Base-by-base conservation (phyloP, 1,140 invertebrate genomes). In the Drosophila obscura region DNA sequence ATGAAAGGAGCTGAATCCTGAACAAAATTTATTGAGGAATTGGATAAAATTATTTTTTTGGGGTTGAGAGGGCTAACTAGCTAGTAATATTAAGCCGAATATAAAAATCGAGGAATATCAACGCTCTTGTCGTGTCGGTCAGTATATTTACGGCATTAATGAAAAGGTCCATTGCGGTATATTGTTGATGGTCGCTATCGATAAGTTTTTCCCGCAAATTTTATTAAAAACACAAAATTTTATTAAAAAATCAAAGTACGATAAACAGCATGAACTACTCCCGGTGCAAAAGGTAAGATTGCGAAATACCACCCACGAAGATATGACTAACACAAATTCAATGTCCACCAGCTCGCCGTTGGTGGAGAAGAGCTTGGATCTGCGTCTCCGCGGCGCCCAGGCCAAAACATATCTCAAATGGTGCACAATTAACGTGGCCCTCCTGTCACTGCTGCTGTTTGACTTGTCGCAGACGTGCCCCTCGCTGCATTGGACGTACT, bases 341-440 rank as follows among this genome's bases (percentile, higher is more conserved):
- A 7, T 26, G 4, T 4, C 3, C 6, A 11, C 22, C 48, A 80
- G 73, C 50, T 60, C 77, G 9, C 80, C 77, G 13, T 35, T 80
- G 24, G 79, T 92, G 24, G 59, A 73, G 22, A 66, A 63, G 9
- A 75, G 75, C n/a, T 56, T 92, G 1, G 76, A 91, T 19, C 24
- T 88, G 13, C 80, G 88, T 13, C 49, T 83, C 0, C 62, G 63
- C 1, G 52, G 60, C 51, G 72, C 67, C 24, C 78, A 74, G 39
- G 77, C 90, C 0, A 75, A 61, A n/a, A 49, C 65, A 3, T 85
- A 67, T 24, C 68, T 92, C 0, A 92, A 90, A 67, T 92, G 88
- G 90, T 80, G 82, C 5, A 57, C 62, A 0, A 58, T 92, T 6
- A 90, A 92, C 48, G 49, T 80, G 1, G 5, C 79, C 0, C 1